Percentiles rank a stretch among this genome's conserved stretches.
phyloP scores from a whole-genome alignment of 2,113 vertebrate species.

The Apteryx owenii region DNA sequence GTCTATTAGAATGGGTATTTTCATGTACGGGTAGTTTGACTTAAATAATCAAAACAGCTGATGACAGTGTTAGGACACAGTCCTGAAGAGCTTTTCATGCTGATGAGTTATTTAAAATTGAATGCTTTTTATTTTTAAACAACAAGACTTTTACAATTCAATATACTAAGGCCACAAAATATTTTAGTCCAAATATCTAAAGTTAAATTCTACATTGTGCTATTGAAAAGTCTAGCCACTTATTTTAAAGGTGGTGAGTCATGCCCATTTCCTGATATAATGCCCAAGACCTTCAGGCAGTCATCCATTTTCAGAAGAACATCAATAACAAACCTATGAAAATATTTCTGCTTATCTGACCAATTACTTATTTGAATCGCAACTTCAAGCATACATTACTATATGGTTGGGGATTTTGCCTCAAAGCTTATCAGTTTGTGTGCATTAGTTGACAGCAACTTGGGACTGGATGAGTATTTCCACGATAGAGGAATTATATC shows the following conservation, averaged over 20 bases:
- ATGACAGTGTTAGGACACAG: neutral
- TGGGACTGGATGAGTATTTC: neutral
- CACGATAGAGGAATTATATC: neutral
- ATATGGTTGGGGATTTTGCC: neutral
- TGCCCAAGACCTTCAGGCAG: neutral
- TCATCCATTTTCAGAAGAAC: neutral
- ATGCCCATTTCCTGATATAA: neutral
- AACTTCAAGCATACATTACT: neutral
- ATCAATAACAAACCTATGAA: neutral
- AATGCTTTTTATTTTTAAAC: neutral
- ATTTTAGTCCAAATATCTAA: neutral
- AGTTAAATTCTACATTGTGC: neutral
- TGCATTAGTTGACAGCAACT: neutral
- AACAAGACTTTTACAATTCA: neutral
- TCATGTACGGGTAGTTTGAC: neutral
- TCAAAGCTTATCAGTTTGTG: neutral
- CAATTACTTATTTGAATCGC: neutral
- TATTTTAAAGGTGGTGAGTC: neutral
- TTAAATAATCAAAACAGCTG: neutral
- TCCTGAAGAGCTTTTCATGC: neutral
- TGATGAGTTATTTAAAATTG: neutral
- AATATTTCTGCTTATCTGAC: neutral
- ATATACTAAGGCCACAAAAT: neutral
- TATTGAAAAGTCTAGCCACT: neutral
- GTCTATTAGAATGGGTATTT: neutral